Base-by-base conservation (phyloP, 2,797 vertebrate genomes). In the Semotilus atromaculatus region DNA sequence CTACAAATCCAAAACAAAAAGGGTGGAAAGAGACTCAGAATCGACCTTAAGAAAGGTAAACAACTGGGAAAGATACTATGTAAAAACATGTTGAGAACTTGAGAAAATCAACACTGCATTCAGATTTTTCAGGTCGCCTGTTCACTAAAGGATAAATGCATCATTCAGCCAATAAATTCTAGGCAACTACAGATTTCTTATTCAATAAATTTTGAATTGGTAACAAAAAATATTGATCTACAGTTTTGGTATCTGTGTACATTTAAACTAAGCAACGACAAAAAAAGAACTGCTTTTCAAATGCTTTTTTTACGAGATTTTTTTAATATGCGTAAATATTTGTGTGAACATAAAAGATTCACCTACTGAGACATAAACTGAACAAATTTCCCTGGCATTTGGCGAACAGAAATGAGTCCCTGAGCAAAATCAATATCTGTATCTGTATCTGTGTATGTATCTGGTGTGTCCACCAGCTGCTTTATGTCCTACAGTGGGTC, bases 41-140 rank as follows among this genome's bases (percentile, higher is more conserved):
- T 99, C 78, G 97, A 99, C 88, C 93, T 99, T 80, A 98, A 96
- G 91, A 99, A 99, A 96, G 98, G 98, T 99, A 92, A 93, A 19
- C n/a, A 31, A 21, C 3, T n/a, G 19, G 23, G 31, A 66, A 53
- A 19, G 3, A 7, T 60, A 3, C 40, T 48, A 23, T 31, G 6
- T 10, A 4, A 58, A 80, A 43, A 21, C 5, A 0, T 13, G 13
- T 34, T 10, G 14, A 45, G 21, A 48, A n/a, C 8, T 66, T 70
- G n/a, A n/a, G n/a, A 6, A 43, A n/a, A 7, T 40, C 67, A 70
- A 7, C n/a, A 23, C 13, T 43, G 38, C 13, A 16, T 40, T 70
- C 10, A 70, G 21, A 7, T 14, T 70, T 38, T 38, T 23, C 3
- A 55, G 8, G 21, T 23, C 9, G 1, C 58, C 0, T 31, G 2